Evolutionary conservation across 2,113 vertebrate species (phyloP), one percentile per base, ranked within the genome.

Genomic region (Arizona elegans): DNA sequence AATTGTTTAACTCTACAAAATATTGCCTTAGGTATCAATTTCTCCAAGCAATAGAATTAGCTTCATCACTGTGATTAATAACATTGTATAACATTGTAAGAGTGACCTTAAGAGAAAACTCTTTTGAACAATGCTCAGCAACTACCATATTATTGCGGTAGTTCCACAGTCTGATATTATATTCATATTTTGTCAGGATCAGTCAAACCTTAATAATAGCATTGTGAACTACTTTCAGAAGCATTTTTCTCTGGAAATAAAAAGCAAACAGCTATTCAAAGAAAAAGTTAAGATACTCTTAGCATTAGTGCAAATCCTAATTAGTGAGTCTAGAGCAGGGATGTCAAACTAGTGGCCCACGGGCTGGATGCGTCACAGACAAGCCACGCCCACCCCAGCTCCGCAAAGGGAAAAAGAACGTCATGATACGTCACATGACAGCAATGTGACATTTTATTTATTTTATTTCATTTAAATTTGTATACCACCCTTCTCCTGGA

Each of bases 41-140:
- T 89, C 52, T 26, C 75, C 58, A 91, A 15, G 15, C 54, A 33
- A 6, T 93, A 91, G 91, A 93, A 93, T 86, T 0, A 93, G 90
- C 56, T 92, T 93, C 75, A 5, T 94, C 56, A 3, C 26, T 7
- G 75, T 85, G 52, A 91, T 59, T 70, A 38, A 86, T 89, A 33
- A 11, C 19, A 93, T 81, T 90, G 88, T 86, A 23, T n/a, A 53
- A 8, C 33, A 5, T 55, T 88, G 6, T 17, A 50, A 93, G 92
- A 5, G 50, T 24, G 23, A 52, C 6, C 11, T 55, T 89, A 89
- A 53, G 8, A 24, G 26, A 52, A 85, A 54, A 13, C 24, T 65
- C 8, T 53, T 4, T 52, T 38, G n/a, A 9, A 86, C 24, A n/a
- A 87, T 65, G 10, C 9, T 29, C 47, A 55, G 38, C 23, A 59